Conservation (phyloP, 1,140 invertebrate species). For the Antheraea pernyi region DNA sequence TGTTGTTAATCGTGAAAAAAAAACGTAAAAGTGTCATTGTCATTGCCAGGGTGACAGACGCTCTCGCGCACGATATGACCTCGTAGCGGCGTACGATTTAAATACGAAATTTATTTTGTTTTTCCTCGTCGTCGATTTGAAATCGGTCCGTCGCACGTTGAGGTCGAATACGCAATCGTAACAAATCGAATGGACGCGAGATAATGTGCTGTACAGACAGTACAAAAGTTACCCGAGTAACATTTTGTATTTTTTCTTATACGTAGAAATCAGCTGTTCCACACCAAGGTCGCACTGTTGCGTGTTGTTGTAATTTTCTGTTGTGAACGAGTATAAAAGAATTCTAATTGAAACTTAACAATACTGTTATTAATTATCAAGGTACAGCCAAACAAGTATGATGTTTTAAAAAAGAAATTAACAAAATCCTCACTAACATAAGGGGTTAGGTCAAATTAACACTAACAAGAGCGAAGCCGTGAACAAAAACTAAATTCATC, state of each 20-base stretch:
- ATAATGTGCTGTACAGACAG: slow-evolving; percentile 12
- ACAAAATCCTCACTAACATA: too few species aligned
- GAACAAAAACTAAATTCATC: too few species aligned
- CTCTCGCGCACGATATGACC: slow-evolving; percentile 22
- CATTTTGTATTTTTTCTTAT: slow-evolving; percentile 3
- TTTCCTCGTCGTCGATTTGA: slow-evolving; percentile 40
- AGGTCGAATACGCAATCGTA: slow-evolving; percentile 38
- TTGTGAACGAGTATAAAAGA: not conserved
- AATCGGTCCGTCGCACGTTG: slow-evolving; percentile 25
- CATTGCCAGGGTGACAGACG: slow-evolving; percentile 19
- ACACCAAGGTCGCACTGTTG: slow-evolving; percentile 32
- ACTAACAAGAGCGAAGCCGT: too few species aligned
- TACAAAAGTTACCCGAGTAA: slow-evolving; percentile 7
- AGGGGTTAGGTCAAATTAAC: too few species aligned
- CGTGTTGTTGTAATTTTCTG: slow-evolving; percentile 26
- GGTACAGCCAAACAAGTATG: too few species aligned
- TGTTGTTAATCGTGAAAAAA: slow-evolving; percentile 1
- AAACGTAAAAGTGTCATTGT: slow-evolving; percentile 29
- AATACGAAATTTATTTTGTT: slow-evolving; percentile 33
- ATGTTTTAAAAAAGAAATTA: too few species aligned
- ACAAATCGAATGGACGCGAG: slow-evolving; percentile 25
- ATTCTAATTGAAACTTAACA: too few species aligned
- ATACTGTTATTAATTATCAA: too few species aligned
- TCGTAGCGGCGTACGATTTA: slow-evolving; percentile 24
- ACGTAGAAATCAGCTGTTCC: slow-evolving; percentile 42